These are phyloP conservation scores for Drosophila neotestacea DNA, from an alignment of 2,888 invertebrate species.

Conservation along the genomic window DNA sequence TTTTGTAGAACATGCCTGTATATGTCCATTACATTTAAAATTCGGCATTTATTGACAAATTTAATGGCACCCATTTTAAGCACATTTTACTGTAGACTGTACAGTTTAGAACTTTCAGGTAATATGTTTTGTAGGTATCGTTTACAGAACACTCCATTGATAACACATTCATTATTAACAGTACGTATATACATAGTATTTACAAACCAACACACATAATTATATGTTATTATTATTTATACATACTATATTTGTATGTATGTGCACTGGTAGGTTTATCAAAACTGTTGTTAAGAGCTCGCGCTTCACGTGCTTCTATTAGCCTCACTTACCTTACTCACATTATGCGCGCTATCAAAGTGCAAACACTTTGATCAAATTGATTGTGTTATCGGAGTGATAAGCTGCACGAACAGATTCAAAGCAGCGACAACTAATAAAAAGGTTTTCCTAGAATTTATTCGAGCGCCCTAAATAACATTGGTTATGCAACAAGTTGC, in stretches of 20 bases:
- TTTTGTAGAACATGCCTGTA: too few species aligned
- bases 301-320: slow-evolving; percentile 26
- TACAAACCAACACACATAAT: too few species aligned
- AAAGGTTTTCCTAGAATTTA: slow-evolving; percentile 51
- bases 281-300: background rate
- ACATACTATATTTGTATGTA: too few species aligned
- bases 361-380: slow-evolving; percentile 19
- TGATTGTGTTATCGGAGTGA: slow-evolving; percentile 19
- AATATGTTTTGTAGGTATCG: too few species aligned
- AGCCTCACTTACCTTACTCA: slow-evolving; percentile 30
- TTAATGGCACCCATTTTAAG: too few species aligned
- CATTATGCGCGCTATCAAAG: slow-evolving; percentile 30
- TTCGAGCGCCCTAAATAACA: background rate
- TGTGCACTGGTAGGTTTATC: background rate
- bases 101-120: too few species aligned
- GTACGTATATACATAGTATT: background rate
- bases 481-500: slow-evolving; percentile 4
- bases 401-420: slow-evolving; percentile 23
- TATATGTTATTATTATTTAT: background rate
- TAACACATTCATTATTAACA: background rate
- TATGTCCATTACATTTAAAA: too few species aligned
- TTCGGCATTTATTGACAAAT: too few species aligned
- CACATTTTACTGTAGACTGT: background rate
- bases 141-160: too few species aligned
- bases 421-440: slow-evolving; percentile 31